Evolutionary conservation across 2,888 invertebrate species (phyloP).

Genomic region (Physocephala rufipes): DNA sequence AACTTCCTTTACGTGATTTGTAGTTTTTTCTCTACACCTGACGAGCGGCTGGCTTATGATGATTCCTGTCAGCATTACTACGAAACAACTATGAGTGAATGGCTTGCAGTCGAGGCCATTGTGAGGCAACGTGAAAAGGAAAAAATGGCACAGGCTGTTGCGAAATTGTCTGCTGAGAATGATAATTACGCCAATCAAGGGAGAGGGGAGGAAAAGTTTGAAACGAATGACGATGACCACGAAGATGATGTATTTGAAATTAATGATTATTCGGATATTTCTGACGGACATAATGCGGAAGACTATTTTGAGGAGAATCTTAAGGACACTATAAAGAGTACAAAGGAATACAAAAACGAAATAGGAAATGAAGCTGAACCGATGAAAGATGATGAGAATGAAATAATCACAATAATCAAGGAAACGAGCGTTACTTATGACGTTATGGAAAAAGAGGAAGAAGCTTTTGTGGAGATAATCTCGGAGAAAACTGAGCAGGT

Average conservation of each 20-base stretch:
- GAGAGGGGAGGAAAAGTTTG: constrained; percentile 53
- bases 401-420: constrained; percentile 30
- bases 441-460: constrained; percentile 33
- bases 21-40: constrained; percentile 75
- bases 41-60: constrained; percentile 74
- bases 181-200: neutral
- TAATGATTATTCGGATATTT: constrained; percentile 68
- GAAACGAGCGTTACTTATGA: too few species aligned
- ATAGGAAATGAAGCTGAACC: constrained; percentile 43
- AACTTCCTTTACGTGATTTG: neutral
- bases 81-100: constrained; percentile 93
- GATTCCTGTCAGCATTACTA: constrained; percentile 77
- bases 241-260: constrained; percentile 69
- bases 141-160: constrained; percentile 83
- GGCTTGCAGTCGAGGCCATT: constrained; percentile 94
- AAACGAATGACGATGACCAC: constrained; percentile 68
- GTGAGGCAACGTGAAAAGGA: constrained; percentile 84
- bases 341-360: constrained; percentile 31
- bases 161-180: constrained; percentile 69
- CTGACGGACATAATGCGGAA: constrained; percentile 66
- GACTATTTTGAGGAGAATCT: constrained; percentile 53
- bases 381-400: constrained; percentile 45
- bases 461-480: constrained; percentile 15
- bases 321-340: constrained; percentile 45
- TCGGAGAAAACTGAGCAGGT: constrained; percentile 32